Evolutionary conservation across 37 sponge, comb jelly and placozoan species (phyloP), one percentile per base, ranked within the genome.

Genomic region (Beroe forskalii): DNA sequence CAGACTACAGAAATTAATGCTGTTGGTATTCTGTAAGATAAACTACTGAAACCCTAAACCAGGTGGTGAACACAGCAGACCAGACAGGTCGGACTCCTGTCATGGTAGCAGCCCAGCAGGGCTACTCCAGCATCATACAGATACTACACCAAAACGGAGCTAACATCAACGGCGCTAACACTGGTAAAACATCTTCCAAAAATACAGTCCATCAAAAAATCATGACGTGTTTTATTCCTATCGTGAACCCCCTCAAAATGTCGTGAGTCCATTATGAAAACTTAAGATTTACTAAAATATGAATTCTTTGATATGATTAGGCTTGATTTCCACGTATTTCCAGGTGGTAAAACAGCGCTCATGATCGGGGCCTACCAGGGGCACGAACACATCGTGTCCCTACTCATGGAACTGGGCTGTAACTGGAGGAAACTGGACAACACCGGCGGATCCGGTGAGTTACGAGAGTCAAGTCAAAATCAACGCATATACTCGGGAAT

Each of bases 321-420:
- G n/a, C n/a, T n/a, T n/a, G n/a, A n/a, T n/a, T n/a, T n/a, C n/a
- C n/a, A n/a, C n/a, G n/a, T n/a, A n/a, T n/a, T n/a, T n/a, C n/a
- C 86, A 80, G 86, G 86, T 9, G 86, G 86, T 42, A 80, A 80
- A 25, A 80, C 86, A 42, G 86, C 86, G 4, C 86, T 80, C 3
- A 80, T 80, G 86, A 12, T 80, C 4, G 86, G 40, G 14, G 86
- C 86, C 12, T 80, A 44, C 35, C 55, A 80, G 27, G 86, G 86
- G 2, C 86, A 80, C 55, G 17, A 12, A 14, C 86, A 80, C 55
- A 37, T 80, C 4, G 40, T 80, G 0, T 33, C 86, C 22, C 20
- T 38, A 25, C 55, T 80, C 24, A 44, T 80, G 86, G 86, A 80
- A 6, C 55, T 80, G 55, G 86, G 86, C 1, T 41, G 55, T 43